A percentile compares a stretch with the other conserved stretches of the same genome.
phyloP scores from a whole-genome alignment of 2,113 vertebrate genomes.

The Labrus mixtus region DNA sequence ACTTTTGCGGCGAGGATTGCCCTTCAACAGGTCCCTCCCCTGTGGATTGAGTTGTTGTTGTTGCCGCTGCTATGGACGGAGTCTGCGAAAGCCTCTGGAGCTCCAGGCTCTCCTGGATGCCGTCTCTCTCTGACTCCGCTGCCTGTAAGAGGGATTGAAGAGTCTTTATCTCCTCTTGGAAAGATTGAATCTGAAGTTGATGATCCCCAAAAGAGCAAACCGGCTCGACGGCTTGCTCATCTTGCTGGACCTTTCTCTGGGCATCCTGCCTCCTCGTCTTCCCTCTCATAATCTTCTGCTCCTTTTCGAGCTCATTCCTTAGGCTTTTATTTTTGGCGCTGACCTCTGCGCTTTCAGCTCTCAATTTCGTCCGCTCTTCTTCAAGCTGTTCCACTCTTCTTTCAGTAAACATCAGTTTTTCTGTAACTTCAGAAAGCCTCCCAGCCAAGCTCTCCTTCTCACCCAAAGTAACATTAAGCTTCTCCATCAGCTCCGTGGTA shows the following conservation, averaged over 20 bases:
- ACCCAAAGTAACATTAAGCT: conserved; percentile 86
- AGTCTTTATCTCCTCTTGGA: conserved; percentile 64
- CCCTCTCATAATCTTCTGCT: conserved; percentile 42
- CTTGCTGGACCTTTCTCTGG: conserved; percentile 41
- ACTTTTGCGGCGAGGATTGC: conserved; percentile 45
- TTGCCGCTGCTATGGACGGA: conserved; percentile 26
- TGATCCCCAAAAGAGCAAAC: conserved; percentile 64
- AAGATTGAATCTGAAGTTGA: conserved; percentile 69
- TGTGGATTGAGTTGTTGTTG: conserved; percentile 33
- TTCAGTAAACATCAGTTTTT: conserved; percentile 83
- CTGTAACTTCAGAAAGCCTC: conserved; percentile 85
- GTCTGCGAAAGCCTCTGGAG: conserved; percentile 66
- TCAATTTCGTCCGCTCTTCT: conserved; percentile 81
- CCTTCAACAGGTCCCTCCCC: conserved; percentile 72
- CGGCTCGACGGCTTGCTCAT: conserved; percentile 39
- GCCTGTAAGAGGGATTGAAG: conserved; percentile 68
- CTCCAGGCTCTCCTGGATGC: conserved; percentile 52
- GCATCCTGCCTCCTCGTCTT: conserved; percentile 34
- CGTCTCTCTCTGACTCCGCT: conserved; percentile 67
- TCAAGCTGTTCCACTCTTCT: conserved; percentile 83
- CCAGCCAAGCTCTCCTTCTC: conserved; percentile 88
- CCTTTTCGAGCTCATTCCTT: conserved; percentile 63
- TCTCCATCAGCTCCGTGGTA: conserved; percentile 91
- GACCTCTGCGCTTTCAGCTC: conserved; percentile 80
- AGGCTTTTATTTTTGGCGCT: conserved; percentile 78